Base-by-base conservation (phyloP, 2,113 vertebrate genomes). In the Limanda limanda region DNA sequence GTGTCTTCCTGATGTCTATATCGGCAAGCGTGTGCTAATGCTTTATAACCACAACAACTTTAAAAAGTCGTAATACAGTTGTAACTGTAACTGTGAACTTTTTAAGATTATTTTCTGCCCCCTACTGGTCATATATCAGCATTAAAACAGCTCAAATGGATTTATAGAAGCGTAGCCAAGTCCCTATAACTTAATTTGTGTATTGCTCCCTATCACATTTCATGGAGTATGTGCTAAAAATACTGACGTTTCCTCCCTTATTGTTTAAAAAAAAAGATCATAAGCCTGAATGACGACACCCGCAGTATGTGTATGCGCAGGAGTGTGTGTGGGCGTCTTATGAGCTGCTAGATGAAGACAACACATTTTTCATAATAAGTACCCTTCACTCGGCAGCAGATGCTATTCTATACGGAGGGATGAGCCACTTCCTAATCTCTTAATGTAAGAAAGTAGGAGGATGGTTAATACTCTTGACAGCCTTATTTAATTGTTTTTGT, bases 331-430 rank as follows among this genome's bases (percentile, higher is more conserved):
- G 62, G 48, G 68, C 47, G 56, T 77, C 18, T 65, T 21, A 55
- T 63, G 51, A 66, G 74, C 48, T 35, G 65, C 12, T 61, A 40
- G 71, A 62, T 63, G 76, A 74, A 86, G 71, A 84, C 80, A 88
- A 68, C 67, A 70, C 62, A 84, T 85, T 83, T 78, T 80, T 80
- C 82, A 79, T 79, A 54, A 56, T 81, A 86, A 84, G 67, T 82
- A 83, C 77, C 86, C 78, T 85, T 87, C 67, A 78, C 31, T 70
- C 25, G 1, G 83, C 84, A 73, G 78, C 75, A 88, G 58, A 82
- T 77, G 71, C 68, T 67, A 45, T 70, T 89, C 45, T 59, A 40
- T 69, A 69, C 23, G 76, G 80, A 87, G 63, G 69, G 71, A 84
- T 79, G 80, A 83, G 71, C 57, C 56, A 69, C 55, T 55, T 84